phyloP scores from a whole-genome alignment of 30 jellyfish, hydroid and myxozoan genomes.

The Hydractinia echinata region DNA sequence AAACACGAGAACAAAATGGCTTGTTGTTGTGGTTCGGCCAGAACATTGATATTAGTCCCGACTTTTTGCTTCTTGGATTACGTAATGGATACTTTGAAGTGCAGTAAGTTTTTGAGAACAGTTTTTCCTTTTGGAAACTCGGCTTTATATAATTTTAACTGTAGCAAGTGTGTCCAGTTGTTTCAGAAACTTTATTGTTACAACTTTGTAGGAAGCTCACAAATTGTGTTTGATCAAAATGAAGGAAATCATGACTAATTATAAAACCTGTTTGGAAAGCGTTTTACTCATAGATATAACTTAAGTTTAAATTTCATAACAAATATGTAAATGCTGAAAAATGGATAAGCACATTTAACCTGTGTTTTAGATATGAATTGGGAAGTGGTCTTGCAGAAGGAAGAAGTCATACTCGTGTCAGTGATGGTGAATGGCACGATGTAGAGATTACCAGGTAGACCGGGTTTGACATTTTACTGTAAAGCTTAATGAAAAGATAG shows the following conservation, averaged over 20 bases:
- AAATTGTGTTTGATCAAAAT: too few relatives aligned
- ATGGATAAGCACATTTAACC: too few relatives aligned
- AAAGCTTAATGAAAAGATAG: neutral
- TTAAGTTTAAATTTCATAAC: too few relatives aligned
- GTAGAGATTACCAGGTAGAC: slow-evolving; percentile 46
- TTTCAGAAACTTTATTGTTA: too few relatives aligned
- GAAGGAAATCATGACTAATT: too few relatives aligned
- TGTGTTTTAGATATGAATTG: slow-evolving; percentile 53
- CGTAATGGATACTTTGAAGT: slow-evolving; percentile 65
- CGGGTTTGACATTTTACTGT: neutral
- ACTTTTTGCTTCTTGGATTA: slow-evolving; percentile 56
- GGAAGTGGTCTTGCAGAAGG: slow-evolving; percentile 74
- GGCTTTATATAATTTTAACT: neutral
- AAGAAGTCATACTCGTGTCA: slow-evolving; percentile 31
- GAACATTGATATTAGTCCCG: slow-evolving; percentile 48
- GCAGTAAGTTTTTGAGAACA: slow-evolving; percentile 33
- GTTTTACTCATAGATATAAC: too few relatives aligned
- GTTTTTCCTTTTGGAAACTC: neutral
- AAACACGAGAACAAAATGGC: slow-evolving; percentile 23
- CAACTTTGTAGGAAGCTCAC: too few relatives aligned
- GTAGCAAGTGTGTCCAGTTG: too few relatives aligned
- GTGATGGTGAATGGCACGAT: slow-evolving; percentile 79
- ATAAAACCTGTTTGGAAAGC: too few relatives aligned
- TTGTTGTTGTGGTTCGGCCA: slow-evolving; percentile 33
- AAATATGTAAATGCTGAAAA: too few relatives aligned